Evolutionary conservation across 2,113 vertebrate species (phyloP).

Genomic region (Mormoops blainvillei): DNA sequence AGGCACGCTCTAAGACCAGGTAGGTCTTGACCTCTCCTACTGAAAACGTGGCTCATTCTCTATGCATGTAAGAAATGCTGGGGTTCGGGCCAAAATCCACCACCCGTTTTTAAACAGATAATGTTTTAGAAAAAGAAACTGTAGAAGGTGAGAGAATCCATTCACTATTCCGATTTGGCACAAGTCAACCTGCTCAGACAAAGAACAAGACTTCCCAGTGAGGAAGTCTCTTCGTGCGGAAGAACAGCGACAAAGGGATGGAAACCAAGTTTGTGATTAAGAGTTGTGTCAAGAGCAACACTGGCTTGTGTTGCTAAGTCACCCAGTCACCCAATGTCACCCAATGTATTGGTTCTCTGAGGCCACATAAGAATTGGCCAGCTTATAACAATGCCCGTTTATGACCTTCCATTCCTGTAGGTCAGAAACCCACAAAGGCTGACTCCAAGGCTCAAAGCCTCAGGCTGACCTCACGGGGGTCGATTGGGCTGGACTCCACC

Average conservation of each 20-base stretch:
- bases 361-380: neutral
- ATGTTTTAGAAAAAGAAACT: neutral
- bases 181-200: neutral
- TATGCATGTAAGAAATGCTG: neutral
- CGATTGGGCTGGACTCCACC: neutral
- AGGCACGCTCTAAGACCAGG: neutral
- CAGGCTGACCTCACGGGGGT: neutral
- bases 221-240: neutral
- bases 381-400: neutral
- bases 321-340: too few species aligned
- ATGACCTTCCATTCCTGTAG: neutral
- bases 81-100: neutral
- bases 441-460: neutral
- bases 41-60: neutral
- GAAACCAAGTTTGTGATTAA: neutral
- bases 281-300: neutral
- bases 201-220: neutral
- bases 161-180: neutral
- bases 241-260: neutral
- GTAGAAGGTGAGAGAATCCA: neutral
- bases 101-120: conserved; percentile 8
- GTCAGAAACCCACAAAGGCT: neutral
- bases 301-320: too few species aligned
- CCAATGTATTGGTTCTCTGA: neutral
- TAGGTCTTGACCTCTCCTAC: neutral